Percentiles rank a stretch among this genome's conserved stretches.
Evolutionary conservation across 2,797 vertebrate species (phyloP).

Genomic region (Peromyscus melanophrys): DNA sequence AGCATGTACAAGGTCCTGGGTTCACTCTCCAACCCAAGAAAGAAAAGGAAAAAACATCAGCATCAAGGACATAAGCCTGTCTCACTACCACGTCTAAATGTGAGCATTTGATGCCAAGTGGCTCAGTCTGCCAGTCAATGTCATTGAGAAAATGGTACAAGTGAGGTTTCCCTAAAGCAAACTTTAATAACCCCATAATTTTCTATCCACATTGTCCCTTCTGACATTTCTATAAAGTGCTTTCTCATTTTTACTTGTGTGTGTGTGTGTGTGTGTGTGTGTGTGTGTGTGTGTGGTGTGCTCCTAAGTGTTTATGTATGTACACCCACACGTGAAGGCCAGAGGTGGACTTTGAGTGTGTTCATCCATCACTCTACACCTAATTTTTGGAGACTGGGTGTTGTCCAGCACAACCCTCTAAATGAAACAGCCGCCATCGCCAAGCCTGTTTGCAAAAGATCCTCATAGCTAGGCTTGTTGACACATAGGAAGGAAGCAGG

Average conservation of each 20-base stretch:
- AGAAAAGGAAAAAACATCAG: neutral
- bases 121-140: neutral
- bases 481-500: neutral
- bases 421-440: neutral
- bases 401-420: neutral
- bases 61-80: neutral
- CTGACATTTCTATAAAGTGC: neutral
- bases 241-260: neutral
- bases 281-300: neutral
- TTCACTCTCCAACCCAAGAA: neutral
- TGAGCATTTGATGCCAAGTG: neutral
- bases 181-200: neutral
- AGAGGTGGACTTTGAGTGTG: neutral
- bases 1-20: neutral
- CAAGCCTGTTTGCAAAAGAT: neutral
- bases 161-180: neutral
- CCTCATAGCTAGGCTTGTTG: neutral
- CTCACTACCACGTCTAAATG: neutral
- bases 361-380: neutral
- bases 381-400: neutral
- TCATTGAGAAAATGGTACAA: neutral
- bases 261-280: neutral
- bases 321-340: neutral
- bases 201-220: neutral
- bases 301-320: neutral